Evolutionary conservation across 2,113 vertebrate genomes (phyloP).

Genomic region (Tychaedon coryphoeus): DNA sequence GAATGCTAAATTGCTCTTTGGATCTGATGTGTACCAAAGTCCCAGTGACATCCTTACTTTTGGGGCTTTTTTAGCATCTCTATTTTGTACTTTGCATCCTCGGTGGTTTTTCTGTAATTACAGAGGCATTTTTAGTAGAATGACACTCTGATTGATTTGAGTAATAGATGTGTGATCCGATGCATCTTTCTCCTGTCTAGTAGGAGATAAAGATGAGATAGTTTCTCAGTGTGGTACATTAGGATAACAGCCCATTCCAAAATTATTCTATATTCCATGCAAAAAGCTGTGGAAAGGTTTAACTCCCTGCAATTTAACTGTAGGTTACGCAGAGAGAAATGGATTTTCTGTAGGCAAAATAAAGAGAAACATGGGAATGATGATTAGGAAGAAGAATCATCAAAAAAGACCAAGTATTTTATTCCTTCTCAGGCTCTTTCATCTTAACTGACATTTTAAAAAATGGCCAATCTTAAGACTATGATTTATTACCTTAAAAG

Average conservation of each 20-base stretch:
- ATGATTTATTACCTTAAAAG: constrained; percentile 38
- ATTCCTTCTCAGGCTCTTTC: constrained; percentile 35
- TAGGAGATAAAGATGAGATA: background rate
- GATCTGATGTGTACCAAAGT: background rate
- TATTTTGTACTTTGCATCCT: background rate
- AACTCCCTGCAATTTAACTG: background rate
- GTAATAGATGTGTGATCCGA: background rate
- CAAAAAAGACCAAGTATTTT: constrained; percentile 8
- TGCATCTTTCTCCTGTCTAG: background rate
- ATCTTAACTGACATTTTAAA: constrained; percentile 28
- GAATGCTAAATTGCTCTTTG: background rate
- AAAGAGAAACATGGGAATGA: background rate
- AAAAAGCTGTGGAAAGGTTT: background rate
- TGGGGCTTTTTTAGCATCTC: background rate
- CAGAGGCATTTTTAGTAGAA: background rate
- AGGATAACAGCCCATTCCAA: background rate
- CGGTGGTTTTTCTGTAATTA: background rate
- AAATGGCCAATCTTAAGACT: background rate
- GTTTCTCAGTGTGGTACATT: background rate
- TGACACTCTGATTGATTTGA: background rate
- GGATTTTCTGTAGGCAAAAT: background rate
- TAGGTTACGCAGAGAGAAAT: background rate
- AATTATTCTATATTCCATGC: background rate
- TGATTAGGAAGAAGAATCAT: constrained; percentile 7
- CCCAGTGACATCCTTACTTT: background rate